Conservation (phyloP, 2,888 invertebrate species). For the Phengaris alcon region DNA sequence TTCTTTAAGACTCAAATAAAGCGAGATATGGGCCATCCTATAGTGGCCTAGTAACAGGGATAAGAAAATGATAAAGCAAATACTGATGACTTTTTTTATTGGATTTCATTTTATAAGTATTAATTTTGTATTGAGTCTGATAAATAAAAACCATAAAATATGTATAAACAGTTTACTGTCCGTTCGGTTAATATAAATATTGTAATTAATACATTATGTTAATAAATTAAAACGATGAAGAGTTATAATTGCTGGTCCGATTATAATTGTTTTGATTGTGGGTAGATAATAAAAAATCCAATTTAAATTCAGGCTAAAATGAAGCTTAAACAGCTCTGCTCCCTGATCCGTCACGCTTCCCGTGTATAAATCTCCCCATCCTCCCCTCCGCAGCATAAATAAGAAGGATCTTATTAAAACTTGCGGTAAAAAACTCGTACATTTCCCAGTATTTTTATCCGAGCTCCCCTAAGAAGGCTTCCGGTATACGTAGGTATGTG, state of each 20-base stretch:
- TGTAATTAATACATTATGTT: constrained; percentile 15
- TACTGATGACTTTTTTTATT: constrained; percentile 19
- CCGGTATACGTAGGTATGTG: constrained; percentile 76
- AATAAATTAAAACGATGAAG: constrained; percentile 7
- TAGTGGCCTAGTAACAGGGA: not conserved
- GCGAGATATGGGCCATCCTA: not conserved
- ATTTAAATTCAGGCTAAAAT: constrained; percentile 60
- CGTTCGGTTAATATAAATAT: constrained; percentile 4
- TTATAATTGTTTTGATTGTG: constrained; percentile 21
- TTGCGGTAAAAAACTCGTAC: constrained; percentile 65
- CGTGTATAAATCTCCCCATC: constrained; percentile 65
- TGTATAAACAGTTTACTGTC: not conserved
- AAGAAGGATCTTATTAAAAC: constrained; percentile 77
- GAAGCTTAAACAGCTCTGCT: constrained; percentile 50
- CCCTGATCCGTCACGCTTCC: constrained; percentile 73
- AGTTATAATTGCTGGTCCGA: not conserved
- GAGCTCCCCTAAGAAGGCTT: constrained; percentile 68
- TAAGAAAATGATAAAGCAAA: constrained; percentile 5
- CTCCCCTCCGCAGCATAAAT: constrained; percentile 73
- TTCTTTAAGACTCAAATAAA: not conserved
- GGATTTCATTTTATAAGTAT: not conserved
- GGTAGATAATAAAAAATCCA: constrained; percentile 50
- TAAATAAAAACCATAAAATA: not conserved
- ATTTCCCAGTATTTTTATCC: constrained; percentile 72
- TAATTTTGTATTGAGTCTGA: not conserved